Evolutionary conservation across 2,113 vertebrate genomes (phyloP), one percentile per base, ranked within the genome.

Genomic region (Albula glossodonta): DNA sequence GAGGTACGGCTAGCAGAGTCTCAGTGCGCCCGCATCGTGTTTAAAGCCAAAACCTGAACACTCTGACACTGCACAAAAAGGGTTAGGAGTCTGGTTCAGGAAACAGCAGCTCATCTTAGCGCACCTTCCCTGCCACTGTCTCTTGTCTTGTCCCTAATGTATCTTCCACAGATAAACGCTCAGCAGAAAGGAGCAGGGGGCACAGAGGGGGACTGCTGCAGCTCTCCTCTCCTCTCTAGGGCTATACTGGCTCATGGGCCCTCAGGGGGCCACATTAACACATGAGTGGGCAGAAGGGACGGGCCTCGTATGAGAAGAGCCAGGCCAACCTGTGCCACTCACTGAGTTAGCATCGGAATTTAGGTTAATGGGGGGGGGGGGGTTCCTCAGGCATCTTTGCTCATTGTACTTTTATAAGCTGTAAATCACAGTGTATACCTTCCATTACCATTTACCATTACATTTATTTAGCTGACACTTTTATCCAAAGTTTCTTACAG

Each of bases 191-290:
- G 13, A 49, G 25, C 41, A 7, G 31, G 31, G 31, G 49, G 31
- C 15, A 13, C 31, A 49, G 9, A 80, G 78, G 31, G 13, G 13
- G 78, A 49, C 78, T 17, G 12, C 6, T 56, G 7, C 2, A 80
- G 31, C 31, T 41, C 31, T 12, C 10, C 4, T 78, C 4, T 41
- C 8, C 8, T 15, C 49, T 80, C 66, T 70, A 1, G 22, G 15
- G 31, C 31, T 41, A 41, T 41, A 6, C 4, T 31, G 22, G 50
- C 50, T 12, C 80, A 22, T 50, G 5, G 19, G n/a, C 84, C 74
- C 1, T 83, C 90, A 86, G 81, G 17, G 80, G 78, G 81, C 89
- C 31, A 41, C 89, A 91, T 92, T 92, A 93, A 89, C 86, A 83
- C 86, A 80, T 85, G 82, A 86, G 89, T 22, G 70, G 78, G 92